phyloP scores from a whole-genome alignment of 2,113 vertebrate species.

The Psittacula cyanocephala region DNA sequence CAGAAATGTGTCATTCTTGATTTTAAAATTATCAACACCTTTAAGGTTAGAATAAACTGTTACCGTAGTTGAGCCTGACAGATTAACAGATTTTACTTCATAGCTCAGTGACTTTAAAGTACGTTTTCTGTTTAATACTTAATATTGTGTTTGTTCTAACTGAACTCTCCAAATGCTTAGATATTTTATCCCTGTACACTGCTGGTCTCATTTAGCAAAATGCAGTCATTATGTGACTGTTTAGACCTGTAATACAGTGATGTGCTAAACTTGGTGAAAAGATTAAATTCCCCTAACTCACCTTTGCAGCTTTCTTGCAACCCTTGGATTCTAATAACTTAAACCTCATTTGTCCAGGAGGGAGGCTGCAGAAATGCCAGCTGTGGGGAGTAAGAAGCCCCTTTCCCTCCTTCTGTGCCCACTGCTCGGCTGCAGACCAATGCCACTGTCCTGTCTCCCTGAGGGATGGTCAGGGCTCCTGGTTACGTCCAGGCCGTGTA shows the following conservation, averaged over 20 bases:
- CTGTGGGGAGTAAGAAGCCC: background rate
- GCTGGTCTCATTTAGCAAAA: background rate
- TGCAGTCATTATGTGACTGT: too few relatives aligned
- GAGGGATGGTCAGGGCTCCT: background rate
- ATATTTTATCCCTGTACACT: background rate
- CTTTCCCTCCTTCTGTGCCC: background rate
- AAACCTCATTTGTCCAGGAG: accelerated
- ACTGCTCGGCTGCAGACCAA: accelerated
- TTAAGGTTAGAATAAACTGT: background rate
- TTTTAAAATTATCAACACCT: background rate
- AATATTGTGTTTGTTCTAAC: background rate
- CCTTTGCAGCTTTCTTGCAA: background rate
- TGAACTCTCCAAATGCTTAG: background rate
- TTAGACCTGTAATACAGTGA: background rate
- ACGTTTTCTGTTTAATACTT: background rate
- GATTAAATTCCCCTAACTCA: background rate
- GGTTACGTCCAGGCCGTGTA: background rate
- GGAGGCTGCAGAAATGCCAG: accelerated
- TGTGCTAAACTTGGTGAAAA: accelerated
- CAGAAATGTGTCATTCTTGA: background rate
- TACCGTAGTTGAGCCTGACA: background rate
- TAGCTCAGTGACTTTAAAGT: background rate
- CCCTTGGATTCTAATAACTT: background rate
- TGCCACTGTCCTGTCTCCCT: background rate
- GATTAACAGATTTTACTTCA: background rate